Conservation (phyloP, 2,113 vertebrate species). For the Podocnemis expansa region DNA sequence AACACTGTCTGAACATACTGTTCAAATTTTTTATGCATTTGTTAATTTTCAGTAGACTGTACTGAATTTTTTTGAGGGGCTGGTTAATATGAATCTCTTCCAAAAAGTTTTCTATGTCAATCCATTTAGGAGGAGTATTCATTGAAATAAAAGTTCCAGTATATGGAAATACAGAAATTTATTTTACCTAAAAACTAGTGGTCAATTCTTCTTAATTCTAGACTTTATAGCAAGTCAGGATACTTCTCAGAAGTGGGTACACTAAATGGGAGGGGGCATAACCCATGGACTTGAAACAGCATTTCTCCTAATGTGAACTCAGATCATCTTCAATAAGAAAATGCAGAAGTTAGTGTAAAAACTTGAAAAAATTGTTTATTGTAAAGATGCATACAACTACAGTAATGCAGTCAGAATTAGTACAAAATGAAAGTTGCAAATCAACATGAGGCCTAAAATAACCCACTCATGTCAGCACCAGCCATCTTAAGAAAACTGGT, state of each 20-base stretch:
- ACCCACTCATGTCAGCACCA: not conserved
- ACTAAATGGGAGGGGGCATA: not conserved
- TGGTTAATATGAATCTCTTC: not conserved
- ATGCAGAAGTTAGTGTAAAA: not conserved
- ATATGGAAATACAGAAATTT: not conserved
- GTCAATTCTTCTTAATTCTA: not conserved
- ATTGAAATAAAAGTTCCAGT: not conserved
- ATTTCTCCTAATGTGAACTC: not conserved
- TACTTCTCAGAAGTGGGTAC: not conserved
- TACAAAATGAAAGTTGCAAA: not conserved
- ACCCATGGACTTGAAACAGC: not conserved
- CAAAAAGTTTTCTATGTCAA: not conserved
- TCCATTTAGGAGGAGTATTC: not conserved
- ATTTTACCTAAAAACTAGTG: not conserved
- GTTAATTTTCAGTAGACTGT: conserved; percentile 30
- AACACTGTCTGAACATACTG: not conserved
- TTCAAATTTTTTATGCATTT: conserved; percentile 56
- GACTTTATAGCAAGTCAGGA: not conserved
- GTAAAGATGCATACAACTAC: not conserved
- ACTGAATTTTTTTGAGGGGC: conserved; percentile 8
- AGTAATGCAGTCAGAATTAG: not conserved
- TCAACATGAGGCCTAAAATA: not conserved
- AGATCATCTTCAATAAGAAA: not conserved
- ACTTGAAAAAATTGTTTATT: not conserved
- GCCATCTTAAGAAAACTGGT: not conserved